Evolutionary conservation across 2,113 vertebrate species (phyloP), one percentile per base, ranked within the genome.

Genomic region (Halichoeres trimaculatus): DNA sequence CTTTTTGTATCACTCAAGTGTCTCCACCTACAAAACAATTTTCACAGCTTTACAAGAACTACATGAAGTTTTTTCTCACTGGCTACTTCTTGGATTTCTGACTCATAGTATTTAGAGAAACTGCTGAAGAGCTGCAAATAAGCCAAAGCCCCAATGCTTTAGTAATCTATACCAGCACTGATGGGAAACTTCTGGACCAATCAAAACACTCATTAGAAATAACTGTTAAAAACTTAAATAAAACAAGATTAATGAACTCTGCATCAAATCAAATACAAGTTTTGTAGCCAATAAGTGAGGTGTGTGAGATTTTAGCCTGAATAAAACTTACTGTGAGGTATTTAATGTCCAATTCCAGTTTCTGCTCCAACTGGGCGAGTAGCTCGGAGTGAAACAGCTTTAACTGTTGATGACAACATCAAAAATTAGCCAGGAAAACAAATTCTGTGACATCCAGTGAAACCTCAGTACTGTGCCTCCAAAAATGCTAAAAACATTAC

Each of bases 351-450:
- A 95, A 80, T 66, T 96, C 95, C 84, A 96, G 84, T 70, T 96
- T 96, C 88, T 96, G 95, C 75, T 96, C 94, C 86, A 96, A 86
- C 84, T 96, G 95, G 68, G 94, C 83, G 38, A 96, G 91, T 72
- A 96, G 91, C 89, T 96, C 95, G 0, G 95, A 95, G 74, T 95
- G 95, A 88, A 96, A 95, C 82, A 95, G 88, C 85, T 96, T 96
- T 64, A 96, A 74, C 95, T 96, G 88, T 62, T 22, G 40, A 70
- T 23, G 40, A 22, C 65, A 14, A 23, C 1, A 75, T 50, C 24
- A 48, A 82, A 5, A 23, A 36, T 45, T 19, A 19, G 43, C 43
- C 64, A 48, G 7, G 12, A 51, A 24, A 43, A 30, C n/a, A 30
- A 43, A n/a, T 12, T 8, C 17, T 11, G 36, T 5, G 6, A 9